Conservation (phyloP, 1,140 invertebrate species). For the Chironomus striatipennis region DNA sequence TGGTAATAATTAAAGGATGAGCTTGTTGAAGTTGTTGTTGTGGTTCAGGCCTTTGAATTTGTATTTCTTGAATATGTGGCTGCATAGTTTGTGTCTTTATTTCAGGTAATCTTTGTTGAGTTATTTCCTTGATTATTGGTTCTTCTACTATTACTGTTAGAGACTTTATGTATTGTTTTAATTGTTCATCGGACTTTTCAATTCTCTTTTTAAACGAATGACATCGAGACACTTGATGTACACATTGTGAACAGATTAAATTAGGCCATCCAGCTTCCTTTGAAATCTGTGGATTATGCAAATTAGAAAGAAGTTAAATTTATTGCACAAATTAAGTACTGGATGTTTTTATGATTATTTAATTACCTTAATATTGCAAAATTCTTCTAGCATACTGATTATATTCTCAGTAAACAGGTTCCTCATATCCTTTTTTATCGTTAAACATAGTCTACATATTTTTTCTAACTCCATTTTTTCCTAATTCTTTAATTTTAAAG, state of each 20-base stretch:
- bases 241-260: conserved; percentile 50
- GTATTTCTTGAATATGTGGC: conserved; percentile 25
- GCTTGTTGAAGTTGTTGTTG: conserved; percentile 29
- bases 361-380: conserved; percentile 46
- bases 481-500: background rate
- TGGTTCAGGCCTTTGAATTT: conserved; percentile 25
- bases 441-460: conserved; percentile 51
- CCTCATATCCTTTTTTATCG: conserved; percentile 52
- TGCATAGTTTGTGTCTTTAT: background rate
- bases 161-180: conserved; percentile 40
- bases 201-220: conserved; percentile 49
- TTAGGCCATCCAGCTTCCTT: conserved; percentile 46
- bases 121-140: conserved; percentile 21
- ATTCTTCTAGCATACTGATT: conserved; percentile 52
- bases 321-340: background rate
- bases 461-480: conserved; percentile 43
- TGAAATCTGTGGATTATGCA: conserved; percentile 36
- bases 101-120: too few relatives aligned
- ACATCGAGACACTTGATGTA: conserved; percentile 48
- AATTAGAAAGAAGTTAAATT: conserved; percentile 2
- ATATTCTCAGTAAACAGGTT: conserved; percentile 50
- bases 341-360: background rate
- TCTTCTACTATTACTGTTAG: conserved; percentile 33
- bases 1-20: conserved; percentile 37
- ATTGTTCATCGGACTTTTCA: conserved; percentile 45